Percentiles rank a stretch among this genome's conserved stretches.
phyloP scores from a whole-genome alignment of 2,797 vertebrate species.

The Malacoraja senta region DNA sequence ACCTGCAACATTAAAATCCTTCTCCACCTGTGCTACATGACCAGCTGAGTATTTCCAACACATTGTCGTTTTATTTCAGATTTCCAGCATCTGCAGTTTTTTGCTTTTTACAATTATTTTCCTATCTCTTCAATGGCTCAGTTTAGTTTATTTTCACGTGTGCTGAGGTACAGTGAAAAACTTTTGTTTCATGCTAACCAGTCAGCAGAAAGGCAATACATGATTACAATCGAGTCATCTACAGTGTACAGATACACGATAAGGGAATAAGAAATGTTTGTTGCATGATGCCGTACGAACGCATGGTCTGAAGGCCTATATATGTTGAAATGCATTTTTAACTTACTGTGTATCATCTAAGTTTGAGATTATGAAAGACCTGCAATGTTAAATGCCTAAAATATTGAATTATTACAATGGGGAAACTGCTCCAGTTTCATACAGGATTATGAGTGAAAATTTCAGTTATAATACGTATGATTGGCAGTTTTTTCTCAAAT shows the following conservation, averaged over 20 bases:
- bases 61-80: too few species aligned
- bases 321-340: slow-evolving; percentile 1
- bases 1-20: too few species aligned
- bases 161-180: too few species aligned
- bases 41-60: too few species aligned
- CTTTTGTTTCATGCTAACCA: too few species aligned
- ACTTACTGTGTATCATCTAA: not conserved
- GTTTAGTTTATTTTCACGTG: too few species aligned
- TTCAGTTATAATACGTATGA: not conserved
- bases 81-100: too few species aligned
- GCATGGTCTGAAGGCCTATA: not conserved
- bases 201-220: too few species aligned
- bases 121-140: not conserved
- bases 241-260: too few species aligned
- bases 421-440: not conserved
- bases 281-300: not conserved
- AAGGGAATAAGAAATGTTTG: not conserved
- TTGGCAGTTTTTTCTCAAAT: not conserved
- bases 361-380: not conserved
- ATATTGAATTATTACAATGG: not conserved
- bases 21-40: too few species aligned
- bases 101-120: not conserved
- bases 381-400: not conserved
- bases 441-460: not conserved
- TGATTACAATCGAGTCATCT: too few species aligned